Base-by-base conservation (phyloP, 1,140 invertebrate genomes). In the Neodiprion fabricii region DNA sequence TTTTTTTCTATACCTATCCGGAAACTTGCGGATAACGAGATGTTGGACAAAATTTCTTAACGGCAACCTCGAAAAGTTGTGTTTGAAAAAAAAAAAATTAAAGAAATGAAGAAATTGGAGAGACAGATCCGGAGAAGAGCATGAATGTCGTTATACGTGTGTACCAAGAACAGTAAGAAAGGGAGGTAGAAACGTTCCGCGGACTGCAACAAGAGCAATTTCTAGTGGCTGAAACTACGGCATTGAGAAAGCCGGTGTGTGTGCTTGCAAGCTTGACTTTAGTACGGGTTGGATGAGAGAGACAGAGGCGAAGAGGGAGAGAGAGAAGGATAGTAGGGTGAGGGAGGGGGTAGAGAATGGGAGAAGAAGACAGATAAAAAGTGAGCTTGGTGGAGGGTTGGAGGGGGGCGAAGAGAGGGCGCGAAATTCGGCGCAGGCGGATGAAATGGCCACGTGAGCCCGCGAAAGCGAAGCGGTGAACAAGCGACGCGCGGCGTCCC, bases 371-470 rank as follows among this genome's bases (percentile, higher is more conserved):
- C 70, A 48, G 47, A 48, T 21, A 70, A 61, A 48, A 49, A 28
- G 70, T 50, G 66, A 14, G 67, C 70, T 50, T 48, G 28, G 48
- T 48, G 71, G 67, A 14, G 47, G 48, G 40, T 23, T 48, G 49
- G 48, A 48, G 61, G 40, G 67, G 73, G 70, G 50, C 23, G 21
- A 61, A 73, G 50, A 23, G 67, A 66, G 66, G 73, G 71, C 14
- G 76, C 61, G 74, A 66, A 69, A 69, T 23, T 23, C 76, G 82
- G 85, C 83, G 85, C 86, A 86, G 86, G 86, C 86, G 86, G 85
- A 77, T 79, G 79, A 82, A 82, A 85, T 85, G 78, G 84, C 79
- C 86, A 87, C 86, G 86, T 87, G 85, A 87, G 84, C 84, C 84
- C 85, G 67, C 67, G 84, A 84, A 84, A 86, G 85, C 82, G 78